A percentile compares a stretch with the other conserved stretches of the same genome.
phyloP scores from a whole-genome alignment of 2,888 invertebrate species.

The Eupithecia centaureata region DNA sequence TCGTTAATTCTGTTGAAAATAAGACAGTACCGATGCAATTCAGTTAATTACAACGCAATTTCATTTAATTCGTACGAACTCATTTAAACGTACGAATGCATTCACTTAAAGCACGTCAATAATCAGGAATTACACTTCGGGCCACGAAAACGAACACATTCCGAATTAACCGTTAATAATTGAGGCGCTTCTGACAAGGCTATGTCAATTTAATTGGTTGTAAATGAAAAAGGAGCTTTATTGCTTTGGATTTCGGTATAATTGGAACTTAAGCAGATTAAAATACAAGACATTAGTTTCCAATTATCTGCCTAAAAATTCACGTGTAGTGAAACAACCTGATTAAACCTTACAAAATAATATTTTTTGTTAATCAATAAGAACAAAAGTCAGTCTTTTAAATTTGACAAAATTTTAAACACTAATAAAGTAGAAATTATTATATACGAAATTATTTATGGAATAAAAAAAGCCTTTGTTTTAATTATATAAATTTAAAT shows the following conservation, averaged over 20 bases:
- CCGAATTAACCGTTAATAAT: constrained; percentile 31
- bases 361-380: too few species aligned
- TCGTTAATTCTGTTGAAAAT: constrained; percentile 22
- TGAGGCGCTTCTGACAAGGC: constrained; percentile 12
- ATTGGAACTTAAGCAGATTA: background rate
- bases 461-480: background rate
- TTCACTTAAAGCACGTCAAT: constrained; percentile 35
- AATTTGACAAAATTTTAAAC: too few species aligned
- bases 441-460: too few species aligned
- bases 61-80: constrained; percentile 25
- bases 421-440: too few species aligned
- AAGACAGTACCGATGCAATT: constrained; percentile 26
- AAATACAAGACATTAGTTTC: too few species aligned
- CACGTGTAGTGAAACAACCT: too few species aligned
- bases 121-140: constrained; percentile 37
- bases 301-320: too few species aligned
- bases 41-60: constrained; percentile 32
- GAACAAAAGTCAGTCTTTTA: too few species aligned
- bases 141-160: constrained; percentile 30
- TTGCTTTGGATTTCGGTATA: background rate
- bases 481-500: too few species aligned
- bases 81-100: constrained; percentile 17
- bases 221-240: constrained; percentile 2
- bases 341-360: too few species aligned
- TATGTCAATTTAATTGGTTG: background rate